phyloP scores from a whole-genome alignment of 2,113 vertebrate genomes.

The Gobiocypris rarus region DNA sequence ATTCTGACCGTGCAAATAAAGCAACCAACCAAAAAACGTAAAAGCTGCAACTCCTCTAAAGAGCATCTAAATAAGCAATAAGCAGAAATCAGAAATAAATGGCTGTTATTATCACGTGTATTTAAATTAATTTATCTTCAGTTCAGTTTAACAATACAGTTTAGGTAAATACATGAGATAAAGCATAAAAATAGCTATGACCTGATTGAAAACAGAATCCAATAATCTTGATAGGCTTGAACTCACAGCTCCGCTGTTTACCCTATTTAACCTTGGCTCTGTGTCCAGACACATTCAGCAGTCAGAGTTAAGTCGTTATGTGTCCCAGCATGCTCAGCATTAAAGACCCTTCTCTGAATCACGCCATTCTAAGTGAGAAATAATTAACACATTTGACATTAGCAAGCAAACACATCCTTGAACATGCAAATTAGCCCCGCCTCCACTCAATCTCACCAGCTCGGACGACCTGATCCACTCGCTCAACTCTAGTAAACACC shows the following conservation, averaged over 20 bases:
- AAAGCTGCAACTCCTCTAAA: background rate
- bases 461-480: too few species aligned
- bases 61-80: background rate
- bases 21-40: background rate
- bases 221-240: slow-evolving; percentile 10
- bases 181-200: background rate
- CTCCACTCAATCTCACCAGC: too few species aligned
- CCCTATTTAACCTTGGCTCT: background rate
- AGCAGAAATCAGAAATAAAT: background rate
- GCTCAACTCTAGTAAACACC: too few species aligned
- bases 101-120: background rate
- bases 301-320: background rate
- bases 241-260: background rate
- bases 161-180: background rate
- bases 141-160: background rate
- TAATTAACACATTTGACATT: background rate
- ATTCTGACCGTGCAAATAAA: background rate
- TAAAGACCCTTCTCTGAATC: background rate
- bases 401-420: background rate
- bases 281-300: background rate
- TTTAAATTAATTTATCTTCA: background rate
- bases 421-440: too few species aligned
- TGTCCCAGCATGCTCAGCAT: background rate
- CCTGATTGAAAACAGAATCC: background rate
- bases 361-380: background rate